Conservation (phyloP, 2,888 invertebrate genomes). For the Gordius sp. region DNA sequence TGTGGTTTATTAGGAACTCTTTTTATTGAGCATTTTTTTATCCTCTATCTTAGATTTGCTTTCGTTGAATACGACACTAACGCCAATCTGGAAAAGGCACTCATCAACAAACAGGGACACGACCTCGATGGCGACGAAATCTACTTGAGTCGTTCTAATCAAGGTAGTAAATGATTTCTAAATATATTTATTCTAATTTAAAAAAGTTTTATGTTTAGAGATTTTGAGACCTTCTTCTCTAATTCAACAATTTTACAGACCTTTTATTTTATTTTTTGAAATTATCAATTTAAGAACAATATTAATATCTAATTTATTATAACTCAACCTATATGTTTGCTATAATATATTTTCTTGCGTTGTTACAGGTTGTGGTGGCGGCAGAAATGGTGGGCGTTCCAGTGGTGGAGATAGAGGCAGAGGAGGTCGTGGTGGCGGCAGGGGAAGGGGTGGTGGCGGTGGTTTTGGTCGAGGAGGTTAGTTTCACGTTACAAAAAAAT, state of each 20-base stretch:
- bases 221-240: neutral
- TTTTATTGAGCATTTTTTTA: no score
- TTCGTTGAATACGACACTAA: constrained; percentile 4
- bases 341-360: no score
- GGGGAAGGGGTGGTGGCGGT: neutral
- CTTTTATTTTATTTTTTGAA: neutral
- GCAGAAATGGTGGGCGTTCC: neutral
- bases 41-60: constrained; percentile 8
- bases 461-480: neutral
- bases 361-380: no score
- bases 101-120: neutral
- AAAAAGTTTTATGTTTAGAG: no score
- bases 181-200: no score
- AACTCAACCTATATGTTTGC: no score
- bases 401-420: neutral
- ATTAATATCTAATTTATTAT: neutral
- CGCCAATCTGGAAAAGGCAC: neutral
- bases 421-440: constrained; percentile 2
- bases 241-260: neutral
- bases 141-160: neutral
- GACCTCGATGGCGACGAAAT: neutral
- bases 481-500: no score
- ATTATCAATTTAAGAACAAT: neutral
- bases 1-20: no score
- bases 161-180: no score